A percentile compares a stretch with the other conserved stretches of the same genome.
Conservation (phyloP, 2,113 vertebrate species). For the Xiphorhynchus elegans region DNA sequence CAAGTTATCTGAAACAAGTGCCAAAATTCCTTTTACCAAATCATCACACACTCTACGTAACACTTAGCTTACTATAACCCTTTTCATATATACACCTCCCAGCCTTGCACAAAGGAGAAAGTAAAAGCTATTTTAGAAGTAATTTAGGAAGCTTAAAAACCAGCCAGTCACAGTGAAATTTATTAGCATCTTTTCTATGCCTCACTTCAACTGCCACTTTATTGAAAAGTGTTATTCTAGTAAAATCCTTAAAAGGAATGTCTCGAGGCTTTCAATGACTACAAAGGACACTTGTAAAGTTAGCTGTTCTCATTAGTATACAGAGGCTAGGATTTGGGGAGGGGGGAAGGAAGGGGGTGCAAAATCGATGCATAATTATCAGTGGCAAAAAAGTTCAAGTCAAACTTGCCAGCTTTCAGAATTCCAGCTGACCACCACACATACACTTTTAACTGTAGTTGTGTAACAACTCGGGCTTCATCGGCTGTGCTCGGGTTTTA, state of each 20-base stretch:
- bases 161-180: conserved; percentile 42
- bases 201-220: conserved; percentile 57
- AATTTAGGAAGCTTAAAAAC: conserved; percentile 66
- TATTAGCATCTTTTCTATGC: conserved; percentile 59
- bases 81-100: not conserved
- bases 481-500: not conserved
- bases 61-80: not conserved
- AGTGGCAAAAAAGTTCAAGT: not conserved
- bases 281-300: conserved; percentile 69
- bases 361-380: conserved; percentile 8
- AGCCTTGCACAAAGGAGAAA: conserved; percentile 36
- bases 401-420: not conserved
- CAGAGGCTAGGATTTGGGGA: not conserved
- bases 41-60: not conserved
- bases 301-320: conserved; percentile 68
- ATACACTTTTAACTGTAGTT: not conserved
- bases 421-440: not conserved
- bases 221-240: conserved; percentile 67
- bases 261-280: conserved; percentile 54
- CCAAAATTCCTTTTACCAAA: conserved; percentile 42
- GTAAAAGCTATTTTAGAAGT: conserved; percentile 56
- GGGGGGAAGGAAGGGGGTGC: not conserved
- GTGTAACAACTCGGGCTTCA: not conserved
- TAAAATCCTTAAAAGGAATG: conserved; percentile 67
- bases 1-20: conserved; percentile 27